phyloP scores from a whole-genome alignment of 2,888 invertebrate species.

The Heteromurus nitidus region DNA sequence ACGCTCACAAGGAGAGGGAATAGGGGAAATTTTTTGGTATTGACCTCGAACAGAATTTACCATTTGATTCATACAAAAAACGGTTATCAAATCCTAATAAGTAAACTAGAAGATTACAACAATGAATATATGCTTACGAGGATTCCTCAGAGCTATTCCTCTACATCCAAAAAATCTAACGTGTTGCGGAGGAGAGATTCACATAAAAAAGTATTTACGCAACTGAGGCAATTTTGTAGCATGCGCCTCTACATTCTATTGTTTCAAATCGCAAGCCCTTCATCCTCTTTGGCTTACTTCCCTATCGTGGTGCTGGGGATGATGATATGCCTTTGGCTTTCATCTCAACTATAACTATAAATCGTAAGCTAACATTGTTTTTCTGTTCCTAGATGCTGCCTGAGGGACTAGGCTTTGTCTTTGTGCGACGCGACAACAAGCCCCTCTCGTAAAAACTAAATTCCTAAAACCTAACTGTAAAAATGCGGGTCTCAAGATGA shows the following conservation, averaged over 20 bases:
- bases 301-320: neutral
- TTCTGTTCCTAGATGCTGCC: neutral
- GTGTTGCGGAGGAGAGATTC: too few species aligned
- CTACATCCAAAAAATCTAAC: too few species aligned
- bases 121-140: neutral
- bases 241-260: constrained; percentile 44
- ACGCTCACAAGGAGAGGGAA: neutral
- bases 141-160: too few species aligned
- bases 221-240: constrained; percentile 13
- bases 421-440: constrained; percentile 1
- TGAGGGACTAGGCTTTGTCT: constrained; percentile 30
- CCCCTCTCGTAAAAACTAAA: neutral
- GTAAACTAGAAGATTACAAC: neutral
- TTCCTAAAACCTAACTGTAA: constrained; percentile 49
- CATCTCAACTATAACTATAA: too few species aligned
- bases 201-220: too few species aligned
- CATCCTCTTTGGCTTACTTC: constrained; percentile 3
- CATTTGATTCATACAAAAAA: neutral
- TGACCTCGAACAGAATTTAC: constrained; percentile 2
- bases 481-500: constrained; percentile 30
- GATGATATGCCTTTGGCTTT: constrained; percentile 34
- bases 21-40: neutral
- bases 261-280: constrained; percentile 33
- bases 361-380: constrained; percentile 33
- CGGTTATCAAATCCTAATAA: too few species aligned